Evolutionary conservation across 1,140 invertebrate species (phyloP).

Genomic region (Aphaenogaster ashmeadi): DNA sequence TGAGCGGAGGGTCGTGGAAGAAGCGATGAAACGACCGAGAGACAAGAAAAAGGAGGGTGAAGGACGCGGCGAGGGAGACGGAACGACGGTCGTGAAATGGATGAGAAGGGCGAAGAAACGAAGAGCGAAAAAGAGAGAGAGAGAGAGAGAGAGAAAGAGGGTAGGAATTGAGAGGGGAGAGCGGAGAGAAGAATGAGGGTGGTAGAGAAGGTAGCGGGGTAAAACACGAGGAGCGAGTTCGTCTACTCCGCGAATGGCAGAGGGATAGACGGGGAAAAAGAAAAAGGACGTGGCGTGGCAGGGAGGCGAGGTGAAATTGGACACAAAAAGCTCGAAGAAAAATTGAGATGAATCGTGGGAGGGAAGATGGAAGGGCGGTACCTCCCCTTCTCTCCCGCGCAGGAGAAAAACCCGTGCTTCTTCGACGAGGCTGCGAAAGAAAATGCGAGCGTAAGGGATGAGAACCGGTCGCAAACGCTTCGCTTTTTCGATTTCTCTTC

Average conservation of each 20-base stretch:
- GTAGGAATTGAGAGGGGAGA: conserved; percentile 63
- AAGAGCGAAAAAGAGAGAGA: conserved; percentile 25
- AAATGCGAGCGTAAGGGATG: conserved; percentile 69
- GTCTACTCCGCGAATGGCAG: conserved; percentile 66
- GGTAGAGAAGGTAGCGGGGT: conserved; percentile 41
- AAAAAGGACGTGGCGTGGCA: conserved; percentile 70
- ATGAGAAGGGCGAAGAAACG: conserved; percentile 72
- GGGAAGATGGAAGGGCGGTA: conserved; percentile 75
- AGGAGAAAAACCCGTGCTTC: conserved; percentile 71
- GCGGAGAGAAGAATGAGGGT: conserved; percentile 36
- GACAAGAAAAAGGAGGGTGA: conserved; percentile 71
- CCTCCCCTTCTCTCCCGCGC: background rate
- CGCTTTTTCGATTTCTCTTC: conserved; percentile 44
- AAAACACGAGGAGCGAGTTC: conserved; percentile 63
- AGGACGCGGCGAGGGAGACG: conserved; percentile 65
- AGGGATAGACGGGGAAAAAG: conserved; percentile 72
- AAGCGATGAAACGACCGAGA: conserved; percentile 76
- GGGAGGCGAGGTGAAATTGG: conserved; percentile 77
- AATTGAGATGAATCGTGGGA: conserved; percentile 83
- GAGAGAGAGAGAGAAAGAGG: conserved; percentile 20
- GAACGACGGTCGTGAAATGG: conserved; percentile 59
- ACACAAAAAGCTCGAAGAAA: conserved; percentile 83
- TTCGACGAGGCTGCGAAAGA: conserved; percentile 71
- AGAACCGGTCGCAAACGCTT: conserved; percentile 53
- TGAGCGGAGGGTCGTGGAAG: conserved; percentile 73